These are phyloP conservation scores for Caenorhabditis doughertyi DNA, from an alignment of 2,888 invertebrate genomes.

Conservation along the genomic window DNA sequence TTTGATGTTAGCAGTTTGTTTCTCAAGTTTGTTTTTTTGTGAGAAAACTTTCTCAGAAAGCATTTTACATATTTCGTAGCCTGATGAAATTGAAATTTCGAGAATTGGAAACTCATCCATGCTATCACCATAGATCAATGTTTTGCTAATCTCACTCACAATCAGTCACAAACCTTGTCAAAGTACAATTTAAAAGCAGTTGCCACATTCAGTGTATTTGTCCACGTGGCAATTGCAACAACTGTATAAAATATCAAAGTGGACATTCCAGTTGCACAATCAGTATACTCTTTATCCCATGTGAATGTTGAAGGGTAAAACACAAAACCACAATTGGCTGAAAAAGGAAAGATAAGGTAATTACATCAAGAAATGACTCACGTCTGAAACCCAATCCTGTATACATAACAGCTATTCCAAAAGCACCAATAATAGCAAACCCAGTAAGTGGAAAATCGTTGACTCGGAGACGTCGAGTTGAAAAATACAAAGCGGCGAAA, in stretches of 20 bases:
- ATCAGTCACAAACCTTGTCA: conserved; percentile 22
- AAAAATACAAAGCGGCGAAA: conserved; percentile 49
- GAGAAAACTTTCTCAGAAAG: background rate
- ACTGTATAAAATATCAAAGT: conserved; percentile 43
- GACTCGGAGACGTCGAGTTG: conserved; percentile 33
- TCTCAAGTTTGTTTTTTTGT: background rate
- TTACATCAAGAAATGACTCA: background rate
- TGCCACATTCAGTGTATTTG: conserved; percentile 49
- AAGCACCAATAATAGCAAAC: conserved; percentile 40
- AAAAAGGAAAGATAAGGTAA: background rate
- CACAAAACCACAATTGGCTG: conserved; percentile 49
- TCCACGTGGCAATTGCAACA: conserved; percentile 38
- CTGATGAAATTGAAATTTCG: no score
- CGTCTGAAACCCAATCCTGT: conserved; percentile 45
- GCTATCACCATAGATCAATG: background rate
- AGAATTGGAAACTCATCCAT: no score
- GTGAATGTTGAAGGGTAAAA: conserved; percentile 47
- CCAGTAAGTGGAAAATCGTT: conserved; percentile 42
- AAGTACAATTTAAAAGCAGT: conserved; percentile 39
- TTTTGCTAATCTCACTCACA: no score
- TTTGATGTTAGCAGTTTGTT: no score
- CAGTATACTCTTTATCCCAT: conserved; percentile 45
- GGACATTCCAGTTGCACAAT: conserved; percentile 40
- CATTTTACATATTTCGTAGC: no score
- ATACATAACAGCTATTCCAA: conserved; percentile 27